phyloP scores from a whole-genome alignment of 2,888 invertebrate species.

The Lithophane ornitopus region DNA sequence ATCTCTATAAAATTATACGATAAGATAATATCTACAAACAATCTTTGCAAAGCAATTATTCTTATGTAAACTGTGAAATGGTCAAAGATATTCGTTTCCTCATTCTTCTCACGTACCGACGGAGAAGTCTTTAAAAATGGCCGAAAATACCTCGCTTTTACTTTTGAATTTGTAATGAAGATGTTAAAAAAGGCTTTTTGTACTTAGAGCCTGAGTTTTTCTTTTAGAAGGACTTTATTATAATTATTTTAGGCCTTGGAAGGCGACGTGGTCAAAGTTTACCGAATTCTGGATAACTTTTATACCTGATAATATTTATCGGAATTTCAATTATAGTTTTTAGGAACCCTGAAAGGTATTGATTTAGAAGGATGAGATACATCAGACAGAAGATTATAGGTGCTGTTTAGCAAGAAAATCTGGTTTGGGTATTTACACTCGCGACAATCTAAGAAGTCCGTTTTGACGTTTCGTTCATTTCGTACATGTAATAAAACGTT shows the following conservation, averaged over 20 bases:
- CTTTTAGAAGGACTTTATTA: neutral
- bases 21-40: slow-evolving; percentile 4
- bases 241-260: neutral
- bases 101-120: slow-evolving; percentile 39
- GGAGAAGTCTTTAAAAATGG: slow-evolving; percentile 13
- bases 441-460: too few relatives aligned
- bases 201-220: slow-evolving; percentile 19
- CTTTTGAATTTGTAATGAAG: slow-evolving; percentile 55
- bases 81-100: slow-evolving; percentile 9
- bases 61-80: slow-evolving; percentile 20
- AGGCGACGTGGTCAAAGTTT: neutral
- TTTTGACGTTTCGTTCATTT: too few relatives aligned
- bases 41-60: slow-evolving; percentile 24
- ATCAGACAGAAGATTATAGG: too few relatives aligned
- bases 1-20: slow-evolving; percentile 1
- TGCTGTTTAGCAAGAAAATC: too few relatives aligned
- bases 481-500: too few relatives aligned
- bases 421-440: too few relatives aligned
- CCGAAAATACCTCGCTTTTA: slow-evolving; percentile 47
- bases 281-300: neutral
- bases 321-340: neutral
- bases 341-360: neutral
- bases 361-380: neutral
- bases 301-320: neutral
- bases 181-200: slow-evolving; percentile 11